A percentile compares a stretch with the other conserved stretches of the same genome.
Conservation (phyloP, 1,140 invertebrate species). For the Solen grandis region DNA sequence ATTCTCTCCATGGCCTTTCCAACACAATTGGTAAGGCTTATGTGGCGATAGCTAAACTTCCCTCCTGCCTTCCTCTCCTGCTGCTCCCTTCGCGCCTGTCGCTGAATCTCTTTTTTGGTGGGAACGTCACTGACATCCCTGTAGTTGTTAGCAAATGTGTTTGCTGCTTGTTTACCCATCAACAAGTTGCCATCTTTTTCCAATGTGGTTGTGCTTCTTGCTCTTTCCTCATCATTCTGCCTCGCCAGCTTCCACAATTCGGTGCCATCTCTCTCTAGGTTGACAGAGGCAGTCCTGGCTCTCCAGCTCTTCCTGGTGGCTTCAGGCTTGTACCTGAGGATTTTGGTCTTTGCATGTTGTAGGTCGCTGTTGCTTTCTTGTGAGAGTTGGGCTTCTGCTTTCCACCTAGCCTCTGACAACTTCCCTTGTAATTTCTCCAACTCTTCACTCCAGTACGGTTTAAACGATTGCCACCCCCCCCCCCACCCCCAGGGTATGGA, state of each 20-base stretch:
- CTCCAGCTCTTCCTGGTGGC: background rate
- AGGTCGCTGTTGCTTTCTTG: conserved; percentile 3
- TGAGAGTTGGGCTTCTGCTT: conserved; percentile 32
- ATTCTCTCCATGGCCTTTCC: background rate
- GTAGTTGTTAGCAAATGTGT: conserved; percentile 7
- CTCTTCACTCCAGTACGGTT: conserved; percentile 49
- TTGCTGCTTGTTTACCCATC: conserved; percentile 28
- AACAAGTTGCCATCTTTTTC: conserved; percentile 2
- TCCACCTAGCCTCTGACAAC: conserved; percentile 42
- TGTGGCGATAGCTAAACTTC: background rate
- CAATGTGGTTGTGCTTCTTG: background rate
- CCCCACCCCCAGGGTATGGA: conserved; percentile 26
- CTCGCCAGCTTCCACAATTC: conserved; percentile 32
- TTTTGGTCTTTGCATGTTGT: conserved; percentile 27
- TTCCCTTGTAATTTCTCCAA: conserved; percentile 18
- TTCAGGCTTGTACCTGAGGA: background rate
- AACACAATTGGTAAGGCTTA: background rate
- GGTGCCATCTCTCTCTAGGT: conserved; percentile 18
- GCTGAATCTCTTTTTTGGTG: background rate
- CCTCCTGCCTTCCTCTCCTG: background rate
- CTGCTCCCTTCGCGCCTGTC: conserved; percentile 11
- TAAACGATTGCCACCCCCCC: too few relatives aligned
- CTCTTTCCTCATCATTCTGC: conserved; percentile 17
- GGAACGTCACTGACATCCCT: background rate
- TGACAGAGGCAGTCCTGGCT: conserved; percentile 11